Evolutionary conservation across 2,888 invertebrate species (phyloP), one percentile per base, ranked within the genome.

Genomic region (Petrolisthes manimaculis): DNA sequence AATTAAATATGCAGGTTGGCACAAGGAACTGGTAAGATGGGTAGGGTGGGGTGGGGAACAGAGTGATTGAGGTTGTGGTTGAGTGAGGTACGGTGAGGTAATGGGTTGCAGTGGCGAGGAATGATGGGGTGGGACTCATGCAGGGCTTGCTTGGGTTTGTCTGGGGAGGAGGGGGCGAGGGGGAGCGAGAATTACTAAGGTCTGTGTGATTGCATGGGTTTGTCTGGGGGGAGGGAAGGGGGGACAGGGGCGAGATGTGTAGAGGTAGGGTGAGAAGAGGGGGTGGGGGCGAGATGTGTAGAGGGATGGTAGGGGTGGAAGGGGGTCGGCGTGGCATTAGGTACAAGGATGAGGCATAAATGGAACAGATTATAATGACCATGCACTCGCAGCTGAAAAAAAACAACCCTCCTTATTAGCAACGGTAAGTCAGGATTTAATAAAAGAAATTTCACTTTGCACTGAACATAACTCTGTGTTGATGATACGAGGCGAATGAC

Each of bases 361-460:
- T 67, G 69, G 14, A 51, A 5, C 24, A 67, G 67, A 67, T 82
- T 67, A 51, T 82, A 82, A 82, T 82, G 81, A 61, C 18, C 69
- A n/a, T n/a, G n/a, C n/a, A 24, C 67, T 67, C 51, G 18, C 4
- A 5, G 67, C 81, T 82, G 81, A 82, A 67, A 82, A 82, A 67
- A n/a, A n/a, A n/a, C n/a, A n/a, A n/a, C n/a, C 81, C 51, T 37
- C 51, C 81, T 82, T 67, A 82, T 82, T 82, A 82, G 81, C 81
- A 82, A 67, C 81, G 61, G 81, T 82, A 82, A 37, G 61, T 82
- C 81, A 82, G n/a, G 81, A 51, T 82, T 67, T 82, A 82, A 82
- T 82, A 14, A 82, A 82, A 82, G 37, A 82, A 67, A 82, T 82
- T 82, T 82, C 81, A 82, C 81, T 82, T 82, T 67, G 21, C 71